Conservation (phyloP, 2,888 invertebrate genomes). For the Synergus umbraculus region DNA sequence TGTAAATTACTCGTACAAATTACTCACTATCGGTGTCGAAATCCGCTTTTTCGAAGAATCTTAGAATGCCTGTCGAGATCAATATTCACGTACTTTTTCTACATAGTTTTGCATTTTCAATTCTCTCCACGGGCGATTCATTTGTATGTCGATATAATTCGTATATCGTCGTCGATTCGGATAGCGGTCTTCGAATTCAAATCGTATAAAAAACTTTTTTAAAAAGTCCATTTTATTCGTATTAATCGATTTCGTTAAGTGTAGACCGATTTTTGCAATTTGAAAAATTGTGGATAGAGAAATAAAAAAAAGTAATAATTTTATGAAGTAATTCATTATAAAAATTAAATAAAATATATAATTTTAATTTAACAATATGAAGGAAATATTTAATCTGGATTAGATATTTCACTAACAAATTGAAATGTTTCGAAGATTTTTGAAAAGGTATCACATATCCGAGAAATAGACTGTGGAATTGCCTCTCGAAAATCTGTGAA, state of each 20-base stretch:
- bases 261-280: slow-evolving; percentile 10
- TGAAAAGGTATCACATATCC: slow-evolving; percentile 9
- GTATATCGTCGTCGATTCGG: slow-evolving; percentile 25
- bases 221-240: background rate
- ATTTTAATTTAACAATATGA: background rate
- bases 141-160: slow-evolving; percentile 26
- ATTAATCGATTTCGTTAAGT: background rate
- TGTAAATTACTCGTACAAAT: slow-evolving; percentile 67
- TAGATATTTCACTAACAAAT: background rate
- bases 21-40: slow-evolving; percentile 67
- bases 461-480: slow-evolving; percentile 12
- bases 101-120: slow-evolving; percentile 59
- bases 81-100: slow-evolving; percentile 59
- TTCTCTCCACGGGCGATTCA: slow-evolving; percentile 39
- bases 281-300: background rate
- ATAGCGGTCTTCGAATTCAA: slow-evolving; percentile 14
- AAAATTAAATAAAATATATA: background rate
- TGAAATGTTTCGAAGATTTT: slow-evolving; percentile 16
- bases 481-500: slow-evolving; percentile 13
- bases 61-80: slow-evolving; percentile 57
- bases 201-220: background rate
- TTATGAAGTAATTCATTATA: background rate
- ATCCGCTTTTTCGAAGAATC: slow-evolving; percentile 68
- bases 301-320: background rate
- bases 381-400: background rate